These are phyloP conservation scores for Peucedramus taeniatus DNA, from an alignment of 2,113 vertebrate species.

Conservation along the genomic window DNA sequence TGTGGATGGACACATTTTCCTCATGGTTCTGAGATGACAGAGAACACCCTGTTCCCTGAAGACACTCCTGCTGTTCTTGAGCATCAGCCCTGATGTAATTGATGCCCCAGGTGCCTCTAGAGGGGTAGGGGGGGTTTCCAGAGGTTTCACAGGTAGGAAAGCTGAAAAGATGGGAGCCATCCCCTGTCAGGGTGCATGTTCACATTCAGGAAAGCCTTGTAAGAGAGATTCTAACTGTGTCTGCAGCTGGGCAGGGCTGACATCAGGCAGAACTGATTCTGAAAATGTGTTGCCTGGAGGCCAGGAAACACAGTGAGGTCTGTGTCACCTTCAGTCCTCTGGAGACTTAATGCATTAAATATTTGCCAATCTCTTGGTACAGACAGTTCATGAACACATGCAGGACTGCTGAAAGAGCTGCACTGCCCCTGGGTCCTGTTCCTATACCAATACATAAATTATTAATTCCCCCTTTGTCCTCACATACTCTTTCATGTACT, in stretches of 20 bases:
- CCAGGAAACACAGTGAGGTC: neutral
- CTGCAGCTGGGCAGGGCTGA: neutral
- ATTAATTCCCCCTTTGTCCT: neutral
- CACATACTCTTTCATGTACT: neutral
- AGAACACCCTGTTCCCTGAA: neutral
- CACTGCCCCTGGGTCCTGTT: neutral
- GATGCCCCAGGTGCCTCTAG: neutral
- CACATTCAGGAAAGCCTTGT: neutral
- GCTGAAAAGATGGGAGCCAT: accelerated
- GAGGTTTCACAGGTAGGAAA: neutral
- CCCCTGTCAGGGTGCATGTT: accelerated
- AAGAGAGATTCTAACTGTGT: neutral
- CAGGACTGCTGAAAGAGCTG: neutral
- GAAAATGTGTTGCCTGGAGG: neutral
- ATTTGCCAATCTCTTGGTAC: neutral
- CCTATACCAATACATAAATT: neutral
- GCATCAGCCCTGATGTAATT: accelerated
- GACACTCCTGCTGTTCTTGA: neutral
- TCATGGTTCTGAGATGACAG: neutral
- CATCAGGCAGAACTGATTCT: neutral
- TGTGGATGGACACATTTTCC: neutral
- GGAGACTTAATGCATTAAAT: neutral
- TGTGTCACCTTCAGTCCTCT: neutral
- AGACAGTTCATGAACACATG: neutral
- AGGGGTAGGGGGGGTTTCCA: neutral